A percentile compares a stretch with the other conserved stretches of the same genome.
Conservation (phyloP, 2,113 vertebrate species). For the Cavia aperea region DNA sequence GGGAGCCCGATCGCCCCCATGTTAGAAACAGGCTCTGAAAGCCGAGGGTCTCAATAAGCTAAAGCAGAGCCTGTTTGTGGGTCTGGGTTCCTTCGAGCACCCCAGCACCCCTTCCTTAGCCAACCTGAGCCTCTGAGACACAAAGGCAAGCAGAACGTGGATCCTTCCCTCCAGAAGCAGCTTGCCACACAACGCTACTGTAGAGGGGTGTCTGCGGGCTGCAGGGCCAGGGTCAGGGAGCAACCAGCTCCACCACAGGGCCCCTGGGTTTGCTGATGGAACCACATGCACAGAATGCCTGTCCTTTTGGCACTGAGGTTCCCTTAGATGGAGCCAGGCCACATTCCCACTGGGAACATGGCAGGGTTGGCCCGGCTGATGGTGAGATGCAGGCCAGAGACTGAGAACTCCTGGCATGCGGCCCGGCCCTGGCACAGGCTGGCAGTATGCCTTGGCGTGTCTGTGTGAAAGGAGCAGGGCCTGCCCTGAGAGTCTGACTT, state of each 20-base stretch:
- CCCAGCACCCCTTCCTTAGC: not conserved
- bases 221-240: accelerated
- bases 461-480: not conserved
- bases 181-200: accelerated
- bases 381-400: not conserved
- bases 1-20: not conserved
- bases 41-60: not conserved
- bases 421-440: not conserved
- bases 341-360: not conserved
- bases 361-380: not conserved
- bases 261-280: not conserved
- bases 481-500: not conserved
- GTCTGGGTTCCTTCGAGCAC: not conserved
- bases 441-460: not conserved
- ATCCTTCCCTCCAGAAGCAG: not conserved
- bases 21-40: not conserved
- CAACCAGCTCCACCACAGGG: not conserved
- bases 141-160: not conserved
- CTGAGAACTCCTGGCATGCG: not conserved
- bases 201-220: accelerated
- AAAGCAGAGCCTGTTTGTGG: not conserved
- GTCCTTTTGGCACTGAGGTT: not conserved
- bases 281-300: not conserved
- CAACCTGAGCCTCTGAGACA: not conserved
- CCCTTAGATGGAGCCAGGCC: not conserved